A percentile compares a stretch with the other conserved stretches of the same genome.
Conservation (phyloP, 2,888 invertebrate genomes). For the Hypsopygia costalis region DNA sequence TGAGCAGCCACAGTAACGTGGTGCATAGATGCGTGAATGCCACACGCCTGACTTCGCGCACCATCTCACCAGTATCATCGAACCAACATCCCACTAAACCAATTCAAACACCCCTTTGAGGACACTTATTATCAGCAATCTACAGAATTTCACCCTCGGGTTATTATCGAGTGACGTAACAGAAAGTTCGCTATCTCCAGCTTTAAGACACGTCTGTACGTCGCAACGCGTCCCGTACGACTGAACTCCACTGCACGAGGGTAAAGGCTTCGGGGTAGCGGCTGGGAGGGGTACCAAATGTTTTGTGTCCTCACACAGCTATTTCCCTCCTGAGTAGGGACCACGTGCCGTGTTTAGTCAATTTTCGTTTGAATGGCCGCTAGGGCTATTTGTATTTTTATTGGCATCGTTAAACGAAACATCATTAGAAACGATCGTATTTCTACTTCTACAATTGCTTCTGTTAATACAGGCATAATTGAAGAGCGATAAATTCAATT, state of each 20-base stretch:
- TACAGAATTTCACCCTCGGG: constrained; percentile 47
- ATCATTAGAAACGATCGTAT: constrained; percentile 51
- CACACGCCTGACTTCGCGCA: constrained; percentile 56
- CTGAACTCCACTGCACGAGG: constrained; percentile 41
- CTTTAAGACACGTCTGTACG: constrained; percentile 38
- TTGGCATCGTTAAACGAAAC: constrained; percentile 58
- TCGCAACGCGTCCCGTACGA: constrained; percentile 45
- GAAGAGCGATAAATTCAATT: constrained; percentile 20
- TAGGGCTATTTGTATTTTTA: constrained; percentile 59
- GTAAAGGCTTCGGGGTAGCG: constrained; percentile 42
- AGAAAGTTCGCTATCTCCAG: constrained; percentile 39
- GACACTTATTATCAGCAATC: constrained; percentile 40
- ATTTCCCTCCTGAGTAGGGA: constrained; percentile 54
- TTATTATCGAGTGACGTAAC: constrained; percentile 60
- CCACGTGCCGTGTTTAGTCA: constrained; percentile 70
- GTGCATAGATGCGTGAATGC: constrained; percentile 56
- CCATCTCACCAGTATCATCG: constrained; percentile 63
- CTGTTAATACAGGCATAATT: constrained; percentile 35
- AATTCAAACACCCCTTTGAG: constrained; percentile 32
- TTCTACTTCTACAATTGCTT: constrained; percentile 40
- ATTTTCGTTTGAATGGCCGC: constrained; percentile 57
- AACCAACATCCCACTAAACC: constrained; percentile 66
- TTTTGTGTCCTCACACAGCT: constrained; percentile 62
- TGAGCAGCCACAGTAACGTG: constrained; percentile 59
- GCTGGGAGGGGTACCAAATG: constrained; percentile 62